A percentile compares a stretch with the other conserved stretches of the same genome.
Conservation (phyloP, 1,140 invertebrate genomes). For the Ridgeia piscesae region DNA sequence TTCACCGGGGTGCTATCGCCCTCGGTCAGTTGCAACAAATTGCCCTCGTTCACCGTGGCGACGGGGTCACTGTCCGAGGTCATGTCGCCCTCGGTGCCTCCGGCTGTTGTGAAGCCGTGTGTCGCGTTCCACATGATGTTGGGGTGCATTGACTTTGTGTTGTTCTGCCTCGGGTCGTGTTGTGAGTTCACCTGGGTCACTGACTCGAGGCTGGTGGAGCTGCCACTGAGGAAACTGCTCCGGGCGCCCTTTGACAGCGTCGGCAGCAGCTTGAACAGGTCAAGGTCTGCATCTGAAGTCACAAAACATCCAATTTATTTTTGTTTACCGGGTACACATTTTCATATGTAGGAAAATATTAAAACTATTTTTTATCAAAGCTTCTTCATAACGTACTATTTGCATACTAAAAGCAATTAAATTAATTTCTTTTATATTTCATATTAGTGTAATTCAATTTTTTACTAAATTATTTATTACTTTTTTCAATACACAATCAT, state of each 20-base stretch:
- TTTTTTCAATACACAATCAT: no score
- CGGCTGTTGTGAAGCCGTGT: slow-evolving; percentile 20
- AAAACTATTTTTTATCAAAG: no score
- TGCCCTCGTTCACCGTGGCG: neutral
- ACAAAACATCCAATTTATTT: slow-evolving; percentile 29
- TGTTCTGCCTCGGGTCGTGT: neutral
- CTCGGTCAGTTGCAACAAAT: slow-evolving; percentile 9
- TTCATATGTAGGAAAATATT: no score
- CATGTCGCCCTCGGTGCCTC: slow-evolving; percentile 18
- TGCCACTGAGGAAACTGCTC: neutral
- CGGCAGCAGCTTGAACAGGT: neutral
- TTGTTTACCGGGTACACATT: no score
- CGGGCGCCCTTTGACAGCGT: neutral
- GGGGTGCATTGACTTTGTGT: neutral
- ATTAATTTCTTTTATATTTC: no score
- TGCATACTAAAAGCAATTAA: no score
- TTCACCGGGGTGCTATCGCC: slow-evolving; percentile 27
- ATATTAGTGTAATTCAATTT: no score
- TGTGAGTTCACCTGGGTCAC: neutral
- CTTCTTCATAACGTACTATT: no score
- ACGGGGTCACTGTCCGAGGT: neutral
- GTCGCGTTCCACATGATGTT: slow-evolving; percentile 17
- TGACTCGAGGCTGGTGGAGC: neutral
- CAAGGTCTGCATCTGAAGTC: neutral
- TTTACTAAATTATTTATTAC: no score